Percentiles rank a stretch among this genome's conserved stretches.
Conservation (phyloP, 2,888 invertebrate species). For the Periphyllus acericola region DNA sequence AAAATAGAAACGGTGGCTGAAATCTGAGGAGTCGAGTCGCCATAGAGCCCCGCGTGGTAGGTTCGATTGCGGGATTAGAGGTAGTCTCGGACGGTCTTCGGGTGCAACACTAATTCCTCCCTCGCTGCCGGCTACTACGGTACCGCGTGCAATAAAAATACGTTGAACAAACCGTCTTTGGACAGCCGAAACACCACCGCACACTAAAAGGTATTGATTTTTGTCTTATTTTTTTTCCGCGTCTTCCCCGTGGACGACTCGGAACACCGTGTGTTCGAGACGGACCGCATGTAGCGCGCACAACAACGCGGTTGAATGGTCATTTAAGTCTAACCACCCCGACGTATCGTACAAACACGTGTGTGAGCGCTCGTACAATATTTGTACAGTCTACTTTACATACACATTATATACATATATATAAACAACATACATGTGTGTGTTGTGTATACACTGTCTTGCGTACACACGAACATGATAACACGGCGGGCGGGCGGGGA, state of each 20-base stretch:
- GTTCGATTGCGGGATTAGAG: too few species aligned
- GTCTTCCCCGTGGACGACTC: not conserved
- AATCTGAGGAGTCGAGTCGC: not conserved
- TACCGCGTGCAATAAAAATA: not conserved
- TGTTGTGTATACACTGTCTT: not conserved
- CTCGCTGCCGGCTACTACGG: not conserved
- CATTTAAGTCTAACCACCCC: not conserved
- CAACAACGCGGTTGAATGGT: not conserved
- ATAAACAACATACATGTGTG: not conserved
- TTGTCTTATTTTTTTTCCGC: conserved; percentile 5
- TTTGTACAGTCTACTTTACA: not conserved
- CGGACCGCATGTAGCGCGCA: not conserved
- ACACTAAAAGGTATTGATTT: conserved; percentile 46
- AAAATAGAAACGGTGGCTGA: too few species aligned
- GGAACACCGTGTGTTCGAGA: not conserved
- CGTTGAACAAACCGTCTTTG: not conserved
- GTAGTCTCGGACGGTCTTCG: not conserved
- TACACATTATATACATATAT: not conserved
- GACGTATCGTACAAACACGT: not conserved
- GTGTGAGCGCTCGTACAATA: too few species aligned
- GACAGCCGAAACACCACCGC: not conserved
- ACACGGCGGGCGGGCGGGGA: not conserved
- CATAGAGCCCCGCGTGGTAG: not conserved
- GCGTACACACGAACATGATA: not conserved
- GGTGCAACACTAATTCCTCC: not conserved